Percentiles rank a stretch among this genome's conserved stretches.
phyloP scores from a whole-genome alignment of 2,113 vertebrate species.

The Zapornia atra region DNA sequence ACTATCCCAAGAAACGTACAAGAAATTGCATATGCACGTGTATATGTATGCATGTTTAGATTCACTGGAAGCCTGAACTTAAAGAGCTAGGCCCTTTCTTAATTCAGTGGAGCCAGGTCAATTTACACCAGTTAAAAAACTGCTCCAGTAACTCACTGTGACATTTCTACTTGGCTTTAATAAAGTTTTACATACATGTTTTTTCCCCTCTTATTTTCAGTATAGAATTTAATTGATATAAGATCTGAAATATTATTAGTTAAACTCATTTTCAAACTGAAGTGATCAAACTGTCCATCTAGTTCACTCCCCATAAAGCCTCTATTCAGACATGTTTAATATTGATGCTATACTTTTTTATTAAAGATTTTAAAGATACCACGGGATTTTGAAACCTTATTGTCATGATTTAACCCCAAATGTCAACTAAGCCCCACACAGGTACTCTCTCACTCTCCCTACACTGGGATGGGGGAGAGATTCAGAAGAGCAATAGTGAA shows the following conservation, averaged over 20 bases:
- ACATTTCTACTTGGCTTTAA: constrained; percentile 57
- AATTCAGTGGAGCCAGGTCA: background rate
- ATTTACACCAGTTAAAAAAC: background rate
- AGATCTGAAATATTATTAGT: constrained; percentile 58
- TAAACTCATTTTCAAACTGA: constrained; percentile 65
- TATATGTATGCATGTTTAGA: background rate
- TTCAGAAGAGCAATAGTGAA: no score
- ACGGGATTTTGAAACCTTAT: background rate
- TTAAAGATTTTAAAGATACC: constrained; percentile 43
- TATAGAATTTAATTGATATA: constrained; percentile 60
- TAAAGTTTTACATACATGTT: background rate
- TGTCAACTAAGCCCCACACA: no score
- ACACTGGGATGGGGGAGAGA: no score
- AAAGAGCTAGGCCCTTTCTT: background rate
- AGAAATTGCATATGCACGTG: background rate
- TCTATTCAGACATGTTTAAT: constrained; percentile 46
- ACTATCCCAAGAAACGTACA: constrained; percentile 13
- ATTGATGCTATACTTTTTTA: constrained; percentile 4
- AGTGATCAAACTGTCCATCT: constrained; percentile 59
- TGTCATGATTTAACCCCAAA: no score
- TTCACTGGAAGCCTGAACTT: constrained; percentile 28
- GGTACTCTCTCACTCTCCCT: no score
- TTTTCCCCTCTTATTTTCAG: constrained; percentile 62
- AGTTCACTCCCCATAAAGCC: constrained; percentile 50
- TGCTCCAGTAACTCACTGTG: background rate